Conservation (phyloP, 2,888 invertebrate genomes). For the Mesoligia furuncula region DNA sequence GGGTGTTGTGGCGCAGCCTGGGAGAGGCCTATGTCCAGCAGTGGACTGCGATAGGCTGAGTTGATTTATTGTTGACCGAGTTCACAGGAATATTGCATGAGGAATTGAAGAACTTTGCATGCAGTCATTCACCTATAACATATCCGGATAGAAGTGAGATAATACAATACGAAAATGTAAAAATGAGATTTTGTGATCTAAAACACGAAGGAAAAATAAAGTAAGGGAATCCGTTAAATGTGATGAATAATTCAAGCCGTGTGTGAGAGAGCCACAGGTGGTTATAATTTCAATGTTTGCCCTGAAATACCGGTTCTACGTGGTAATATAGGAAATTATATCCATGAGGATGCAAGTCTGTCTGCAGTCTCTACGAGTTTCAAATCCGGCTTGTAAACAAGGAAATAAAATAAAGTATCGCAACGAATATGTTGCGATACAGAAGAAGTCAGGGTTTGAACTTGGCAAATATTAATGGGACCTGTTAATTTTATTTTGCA, state of each 20-base stretch:
- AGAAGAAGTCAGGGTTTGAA: not conserved
- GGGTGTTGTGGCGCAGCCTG: no score
- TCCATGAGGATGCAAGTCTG: not conserved
- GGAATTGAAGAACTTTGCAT: not conserved
- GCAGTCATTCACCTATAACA: not conserved
- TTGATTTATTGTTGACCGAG: no score
- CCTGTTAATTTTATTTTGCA: not conserved
- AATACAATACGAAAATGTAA: not conserved
- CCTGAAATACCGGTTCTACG: slow-evolving; percentile 35
- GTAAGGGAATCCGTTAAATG: slow-evolving; percentile 33
- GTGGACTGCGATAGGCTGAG: no score
- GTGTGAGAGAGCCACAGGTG: slow-evolving; percentile 40
- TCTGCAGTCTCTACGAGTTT: not conserved
- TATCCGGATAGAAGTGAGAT: not conserved
- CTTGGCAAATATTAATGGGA: not conserved
- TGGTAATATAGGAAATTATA: not conserved
- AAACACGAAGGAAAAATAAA: slow-evolving; percentile 18
- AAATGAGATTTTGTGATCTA: slow-evolving; percentile 1
- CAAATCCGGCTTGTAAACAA: not conserved
- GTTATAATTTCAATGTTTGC: slow-evolving; percentile 28
- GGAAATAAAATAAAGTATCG: not conserved
- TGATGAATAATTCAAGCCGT: slow-evolving; percentile 45
- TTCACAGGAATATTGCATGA: not conserved
- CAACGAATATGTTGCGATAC: not conserved
- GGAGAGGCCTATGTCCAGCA: no score